A percentile compares a stretch with the other conserved stretches of the same genome.
Conservation (phyloP, 2,888 invertebrate species). For the Eupithecia insigniata region DNA sequence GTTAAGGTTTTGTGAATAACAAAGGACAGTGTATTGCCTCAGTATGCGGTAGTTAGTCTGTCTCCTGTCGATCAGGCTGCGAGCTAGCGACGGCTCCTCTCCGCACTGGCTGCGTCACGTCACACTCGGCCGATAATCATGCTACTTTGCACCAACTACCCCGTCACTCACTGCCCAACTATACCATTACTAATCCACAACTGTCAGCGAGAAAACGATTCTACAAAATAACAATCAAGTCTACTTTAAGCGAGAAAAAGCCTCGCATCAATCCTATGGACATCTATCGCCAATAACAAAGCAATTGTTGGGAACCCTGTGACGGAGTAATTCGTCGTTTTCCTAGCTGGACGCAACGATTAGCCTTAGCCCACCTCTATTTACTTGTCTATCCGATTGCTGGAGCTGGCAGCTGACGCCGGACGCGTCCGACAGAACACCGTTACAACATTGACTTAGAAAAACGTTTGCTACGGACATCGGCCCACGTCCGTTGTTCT, state of each 20-base stretch:
- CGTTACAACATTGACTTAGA: conserved; percentile 82
- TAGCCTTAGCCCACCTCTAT: conserved; percentile 81
- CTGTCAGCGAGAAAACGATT: conserved; percentile 35
- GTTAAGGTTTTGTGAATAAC: neutral
- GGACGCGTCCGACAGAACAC: conserved; percentile 77
- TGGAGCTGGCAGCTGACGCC: conserved; percentile 81
- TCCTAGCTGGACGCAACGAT: conserved; percentile 81
- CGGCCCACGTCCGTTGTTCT: conserved; percentile 57
- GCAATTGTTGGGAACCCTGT: conserved; percentile 77
- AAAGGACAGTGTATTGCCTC: conserved; percentile 9
- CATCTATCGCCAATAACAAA: conserved; percentile 74
- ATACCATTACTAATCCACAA: conserved; percentile 45
- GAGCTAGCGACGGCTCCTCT: conserved; percentile 66
- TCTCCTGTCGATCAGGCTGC: conserved; percentile 59
- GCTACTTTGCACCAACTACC: conserved; percentile 61
- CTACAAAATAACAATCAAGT: conserved; percentile 17
- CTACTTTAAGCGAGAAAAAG: conserved; percentile 33
- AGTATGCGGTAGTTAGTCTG: conserved; percentile 56
- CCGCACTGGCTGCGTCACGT: conserved; percentile 59
- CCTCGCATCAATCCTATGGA: conserved; percentile 53
- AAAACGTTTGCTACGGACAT: conserved; percentile 78
- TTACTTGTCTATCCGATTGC: conserved; percentile 79
- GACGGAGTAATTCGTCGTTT: conserved; percentile 83
- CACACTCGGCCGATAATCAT: conserved; percentile 58
- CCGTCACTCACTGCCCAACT: conserved; percentile 59